Percentiles rank a stretch among this genome's conserved stretches.
Evolutionary conservation across 2,888 invertebrate species (phyloP).

Genomic region (Pheosia gnoma): DNA sequence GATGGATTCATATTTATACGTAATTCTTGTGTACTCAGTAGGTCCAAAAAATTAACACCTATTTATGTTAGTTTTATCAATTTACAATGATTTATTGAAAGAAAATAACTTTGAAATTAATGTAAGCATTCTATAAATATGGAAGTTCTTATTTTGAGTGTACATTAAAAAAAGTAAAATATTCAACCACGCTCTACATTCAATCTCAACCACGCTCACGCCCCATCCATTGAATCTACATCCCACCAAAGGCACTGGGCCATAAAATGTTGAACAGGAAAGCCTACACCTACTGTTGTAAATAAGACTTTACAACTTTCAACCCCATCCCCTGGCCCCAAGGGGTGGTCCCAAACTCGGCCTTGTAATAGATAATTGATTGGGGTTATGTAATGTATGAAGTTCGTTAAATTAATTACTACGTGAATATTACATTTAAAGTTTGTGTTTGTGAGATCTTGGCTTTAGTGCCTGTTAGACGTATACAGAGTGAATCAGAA

Average conservation of each 20-base stretch:
- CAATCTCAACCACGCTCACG: slow-evolving; percentile 6
- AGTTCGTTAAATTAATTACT: slow-evolving; percentile 5
- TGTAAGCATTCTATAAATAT: too few relatives aligned
- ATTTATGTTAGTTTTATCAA: too few relatives aligned
- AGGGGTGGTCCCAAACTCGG: slow-evolving; percentile 28
- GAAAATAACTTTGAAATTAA: too few relatives aligned
- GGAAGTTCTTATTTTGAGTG: too few relatives aligned
- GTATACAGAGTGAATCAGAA: too few relatives aligned
- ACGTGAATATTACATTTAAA: background rate
- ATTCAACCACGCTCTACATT: background rate
- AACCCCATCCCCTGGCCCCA: slow-evolving; percentile 29
- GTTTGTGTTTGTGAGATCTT: background rate
- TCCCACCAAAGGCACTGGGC: slow-evolving; percentile 26
- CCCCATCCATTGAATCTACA: slow-evolving; percentile 31
- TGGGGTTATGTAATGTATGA: slow-evolving; percentile 12
- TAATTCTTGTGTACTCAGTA: too few relatives aligned
- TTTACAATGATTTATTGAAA: too few relatives aligned
- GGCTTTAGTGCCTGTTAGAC: too few relatives aligned
- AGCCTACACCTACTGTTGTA: slow-evolving; percentile 52
- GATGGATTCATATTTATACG: too few relatives aligned
- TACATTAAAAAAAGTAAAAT: background rate
- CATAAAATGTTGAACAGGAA: slow-evolving; percentile 61
- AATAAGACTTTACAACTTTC: slow-evolving; percentile 61
- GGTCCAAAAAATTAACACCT: too few relatives aligned
- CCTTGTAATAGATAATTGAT: slow-evolving; percentile 42